These are phyloP conservation scores for Staurois parvus DNA, from an alignment of 2,797 vertebrate species.

Conservation along the genomic window DNA sequence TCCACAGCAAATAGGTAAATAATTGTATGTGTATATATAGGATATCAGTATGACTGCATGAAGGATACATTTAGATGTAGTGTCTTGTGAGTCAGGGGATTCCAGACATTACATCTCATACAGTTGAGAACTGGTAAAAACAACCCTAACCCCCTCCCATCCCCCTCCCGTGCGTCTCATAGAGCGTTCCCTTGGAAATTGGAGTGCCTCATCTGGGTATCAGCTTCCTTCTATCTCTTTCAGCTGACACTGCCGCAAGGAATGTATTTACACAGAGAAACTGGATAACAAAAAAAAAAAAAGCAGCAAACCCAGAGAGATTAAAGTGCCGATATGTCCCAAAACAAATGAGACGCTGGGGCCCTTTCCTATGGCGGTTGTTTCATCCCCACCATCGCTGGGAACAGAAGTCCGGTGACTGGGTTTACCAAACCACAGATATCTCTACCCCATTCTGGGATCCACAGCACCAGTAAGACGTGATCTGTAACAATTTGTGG, in stretches of 20 bases:
- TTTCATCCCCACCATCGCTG: background rate
- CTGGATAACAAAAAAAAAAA: background rate
- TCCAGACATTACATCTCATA: slow-evolving; percentile 65
- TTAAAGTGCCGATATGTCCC: background rate
- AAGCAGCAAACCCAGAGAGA: background rate
- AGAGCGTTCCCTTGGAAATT: background rate
- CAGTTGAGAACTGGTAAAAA: slow-evolving; percentile 65
- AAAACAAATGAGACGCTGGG: slow-evolving; percentile 12
- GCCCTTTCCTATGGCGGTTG: background rate
- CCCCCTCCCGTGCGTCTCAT: too few relatives aligned
- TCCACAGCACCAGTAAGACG: background rate
- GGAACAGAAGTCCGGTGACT: too few relatives aligned
- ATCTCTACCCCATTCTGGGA: background rate
- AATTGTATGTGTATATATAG: background rate
- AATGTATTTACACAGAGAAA: slow-evolving; percentile 20
- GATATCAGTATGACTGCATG: slow-evolving; percentile 53
- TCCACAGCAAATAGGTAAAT: too few relatives aligned
- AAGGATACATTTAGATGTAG: slow-evolving; percentile 67
- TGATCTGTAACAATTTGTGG: too few relatives aligned
- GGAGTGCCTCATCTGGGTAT: slow-evolving; percentile 23
- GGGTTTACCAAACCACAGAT: too few relatives aligned
- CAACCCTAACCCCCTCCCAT: slow-evolving; percentile 59
- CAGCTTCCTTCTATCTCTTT: slow-evolving; percentile 45
- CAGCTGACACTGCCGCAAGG: slow-evolving; percentile 19
- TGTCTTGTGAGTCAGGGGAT: slow-evolving; percentile 61